Evolutionary conservation across 2,797 vertebrate genomes (phyloP).

Genomic region (Babyrousa celebensis): DNA sequence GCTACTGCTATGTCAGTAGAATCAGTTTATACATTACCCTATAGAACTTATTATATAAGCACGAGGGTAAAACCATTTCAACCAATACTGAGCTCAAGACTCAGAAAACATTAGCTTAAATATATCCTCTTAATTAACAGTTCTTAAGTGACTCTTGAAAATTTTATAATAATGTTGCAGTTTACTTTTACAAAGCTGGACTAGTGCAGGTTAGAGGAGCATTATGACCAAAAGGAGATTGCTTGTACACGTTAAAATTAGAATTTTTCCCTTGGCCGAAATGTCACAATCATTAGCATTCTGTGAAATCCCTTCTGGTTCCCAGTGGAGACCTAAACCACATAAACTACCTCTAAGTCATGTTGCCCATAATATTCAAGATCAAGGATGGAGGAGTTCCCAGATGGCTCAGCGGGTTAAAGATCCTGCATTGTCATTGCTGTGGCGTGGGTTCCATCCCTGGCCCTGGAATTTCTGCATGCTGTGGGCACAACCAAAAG

Average conservation of each 20-base stretch:
- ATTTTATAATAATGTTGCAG: neutral
- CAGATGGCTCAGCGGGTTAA: no score
- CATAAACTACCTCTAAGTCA: constrained; percentile 50
- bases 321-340: neutral
- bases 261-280: constrained; percentile 38
- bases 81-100: neutral
- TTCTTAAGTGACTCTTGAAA: constrained; percentile 64
- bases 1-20: constrained; percentile 61
- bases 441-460: no score
- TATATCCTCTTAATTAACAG: constrained; percentile 52
- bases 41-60: neutral
- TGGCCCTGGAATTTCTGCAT: no score
- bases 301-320: constrained; percentile 60
- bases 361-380: constrained; percentile 54
- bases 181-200: constrained; percentile 61
- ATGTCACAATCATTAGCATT: constrained; percentile 32
- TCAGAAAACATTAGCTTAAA: constrained; percentile 65
- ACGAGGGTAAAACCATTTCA: neutral
- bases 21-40: constrained; percentile 58
- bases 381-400: constrained; percentile 5
- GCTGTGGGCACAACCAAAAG: no score
- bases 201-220: neutral
- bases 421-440: no score
- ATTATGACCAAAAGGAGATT: constrained; percentile 56
- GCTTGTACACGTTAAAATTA: constrained; percentile 31